Percentiles rank a stretch among this genome's conserved stretches.
Evolutionary conservation across 2,888 invertebrate genomes (phyloP).

Genomic region (Ennomos fuscantarius): DNA sequence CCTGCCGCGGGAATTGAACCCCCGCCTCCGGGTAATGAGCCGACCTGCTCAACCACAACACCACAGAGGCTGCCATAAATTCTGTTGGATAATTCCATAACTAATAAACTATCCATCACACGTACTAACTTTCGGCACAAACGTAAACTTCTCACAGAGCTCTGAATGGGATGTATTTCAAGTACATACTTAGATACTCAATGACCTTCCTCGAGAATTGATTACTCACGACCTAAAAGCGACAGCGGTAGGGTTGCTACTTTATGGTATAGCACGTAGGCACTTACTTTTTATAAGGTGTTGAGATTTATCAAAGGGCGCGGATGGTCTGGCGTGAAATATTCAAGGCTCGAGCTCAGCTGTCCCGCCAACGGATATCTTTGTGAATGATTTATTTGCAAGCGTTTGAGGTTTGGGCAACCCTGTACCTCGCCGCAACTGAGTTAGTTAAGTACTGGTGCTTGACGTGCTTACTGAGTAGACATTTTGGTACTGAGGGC

Average conservation of each 20-base stretch:
- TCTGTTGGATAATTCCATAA: not conserved
- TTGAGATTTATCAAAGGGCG: slow-evolving; percentile 59
- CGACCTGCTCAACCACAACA: too few species aligned
- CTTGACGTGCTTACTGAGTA: slow-evolving; percentile 24
- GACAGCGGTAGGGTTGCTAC: slow-evolving; percentile 32
- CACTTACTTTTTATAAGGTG: slow-evolving; percentile 59
- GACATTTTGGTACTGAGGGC: not conserved
- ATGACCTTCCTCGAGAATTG: slow-evolving; percentile 32
- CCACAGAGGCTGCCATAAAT: too few species aligned
- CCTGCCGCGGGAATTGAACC: too few species aligned
- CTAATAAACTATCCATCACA: slow-evolving; percentile 4
- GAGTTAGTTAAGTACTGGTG: slow-evolving; percentile 19
- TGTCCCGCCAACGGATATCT: slow-evolving; percentile 55
- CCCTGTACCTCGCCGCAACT: slow-evolving; percentile 20
- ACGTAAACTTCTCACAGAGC: slow-evolving; percentile 6
- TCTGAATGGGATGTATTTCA: slow-evolving; percentile 25
- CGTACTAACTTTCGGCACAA: slow-evolving; percentile 9
- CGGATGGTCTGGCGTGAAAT: slow-evolving; percentile 60
- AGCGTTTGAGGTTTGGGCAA: slow-evolving; percentile 35
- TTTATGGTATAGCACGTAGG: slow-evolving; percentile 26
- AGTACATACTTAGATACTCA: slow-evolving; percentile 26
- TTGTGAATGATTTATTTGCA: slow-evolving; percentile 64
- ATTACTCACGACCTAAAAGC: slow-evolving; percentile 31
- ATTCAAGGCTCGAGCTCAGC: slow-evolving; percentile 65
- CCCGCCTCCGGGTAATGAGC: too few species aligned